Conservation (phyloP, 1,140 invertebrate species). For the Magallana gigas region DNA sequence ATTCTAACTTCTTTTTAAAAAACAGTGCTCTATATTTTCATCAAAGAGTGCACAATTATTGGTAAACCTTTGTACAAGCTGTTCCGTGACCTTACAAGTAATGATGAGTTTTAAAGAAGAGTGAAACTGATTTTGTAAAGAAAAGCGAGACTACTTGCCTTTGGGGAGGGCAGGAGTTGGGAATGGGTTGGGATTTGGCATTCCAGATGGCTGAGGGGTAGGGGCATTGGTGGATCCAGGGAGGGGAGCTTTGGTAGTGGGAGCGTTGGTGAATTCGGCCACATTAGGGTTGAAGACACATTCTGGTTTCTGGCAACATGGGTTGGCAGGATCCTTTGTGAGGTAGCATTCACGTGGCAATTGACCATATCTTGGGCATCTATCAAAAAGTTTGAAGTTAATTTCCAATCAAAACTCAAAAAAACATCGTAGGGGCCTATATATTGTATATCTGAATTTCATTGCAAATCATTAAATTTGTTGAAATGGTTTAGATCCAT, state of each 20-base stretch:
- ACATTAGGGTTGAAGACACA: slow-evolving; percentile 56
- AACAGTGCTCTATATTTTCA: too few species aligned
- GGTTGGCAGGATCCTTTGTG: slow-evolving; percentile 63
- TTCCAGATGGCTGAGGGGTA: slow-evolving; percentile 45
- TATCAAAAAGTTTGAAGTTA: slow-evolving; percentile 17
- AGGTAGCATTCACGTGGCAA: slow-evolving; percentile 62
- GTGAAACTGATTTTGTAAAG: too few species aligned
- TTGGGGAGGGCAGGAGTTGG: slow-evolving; percentile 53
- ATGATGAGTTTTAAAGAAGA: too few species aligned
- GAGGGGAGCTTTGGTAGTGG: slow-evolving; percentile 47
- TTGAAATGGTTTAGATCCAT: too few species aligned
- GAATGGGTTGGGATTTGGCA: slow-evolving; percentile 41
- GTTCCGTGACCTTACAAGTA: too few species aligned
- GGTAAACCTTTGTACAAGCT: too few species aligned
- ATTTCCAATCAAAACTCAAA: not conserved
- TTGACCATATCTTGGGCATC: slow-evolving; percentile 49
- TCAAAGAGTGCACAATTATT: too few species aligned
- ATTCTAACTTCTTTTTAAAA: too few species aligned
- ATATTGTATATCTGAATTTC: too few species aligned
- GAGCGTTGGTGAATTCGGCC: slow-evolving; percentile 40
- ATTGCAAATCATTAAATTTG: too few species aligned
- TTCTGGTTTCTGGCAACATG: slow-evolving; percentile 63
- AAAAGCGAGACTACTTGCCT: slow-evolving; percentile 28
- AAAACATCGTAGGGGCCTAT: too few species aligned
- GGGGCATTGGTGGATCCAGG: slow-evolving; percentile 48